A percentile compares a stretch with the other conserved stretches of the same genome.
These are phyloP conservation scores for Neelides folsomi DNA, from an alignment of 2,888 invertebrate species.

Conservation along the genomic window DNA sequence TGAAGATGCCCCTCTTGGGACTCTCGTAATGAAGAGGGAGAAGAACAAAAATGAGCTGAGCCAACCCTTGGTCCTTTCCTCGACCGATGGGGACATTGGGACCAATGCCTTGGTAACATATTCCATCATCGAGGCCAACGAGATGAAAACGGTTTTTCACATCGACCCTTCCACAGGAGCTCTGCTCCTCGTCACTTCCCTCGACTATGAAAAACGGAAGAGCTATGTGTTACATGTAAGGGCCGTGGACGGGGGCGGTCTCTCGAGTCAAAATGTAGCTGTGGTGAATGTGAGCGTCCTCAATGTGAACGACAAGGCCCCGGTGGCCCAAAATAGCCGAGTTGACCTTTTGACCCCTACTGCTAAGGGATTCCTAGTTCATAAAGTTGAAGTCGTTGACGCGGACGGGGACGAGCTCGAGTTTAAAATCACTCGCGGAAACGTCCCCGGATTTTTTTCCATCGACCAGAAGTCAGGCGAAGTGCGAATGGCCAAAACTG, in stretches of 20 bases:
- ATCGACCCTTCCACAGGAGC: conserved; percentile 81
- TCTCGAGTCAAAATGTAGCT: conserved; percentile 65
- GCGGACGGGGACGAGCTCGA: conserved; percentile 39
- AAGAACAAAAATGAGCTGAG: conserved; percentile 8
- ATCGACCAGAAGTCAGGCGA: conserved; percentile 55
- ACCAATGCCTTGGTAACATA: conserved; percentile 71
- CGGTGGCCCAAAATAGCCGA: conserved; percentile 18
- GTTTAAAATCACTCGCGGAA: conserved; percentile 73
- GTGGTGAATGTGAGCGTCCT: conserved; percentile 58
- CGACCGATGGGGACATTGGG: conserved; percentile 72
- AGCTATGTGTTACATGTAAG: conserved; percentile 68
- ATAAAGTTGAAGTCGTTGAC: conserved; percentile 26
- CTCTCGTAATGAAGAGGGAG: conserved; percentile 51
- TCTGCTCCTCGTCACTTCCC: conserved; percentile 56
- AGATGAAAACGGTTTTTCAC: conserved; percentile 63
- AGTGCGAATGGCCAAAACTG: conserved; percentile 51
- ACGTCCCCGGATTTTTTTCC: conserved; percentile 56
- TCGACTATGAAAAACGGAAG: conserved; percentile 64
- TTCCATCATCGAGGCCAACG: conserved; percentile 60
- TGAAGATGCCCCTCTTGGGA: conserved; percentile 59
- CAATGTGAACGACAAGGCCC: conserved; percentile 29
- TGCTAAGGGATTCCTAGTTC: conserved; percentile 25
- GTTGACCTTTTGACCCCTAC: conserved; percentile 31
- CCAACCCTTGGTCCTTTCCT: conserved; percentile 65
- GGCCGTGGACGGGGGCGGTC: conserved; percentile 66